phyloP scores from a whole-genome alignment of 2,797 vertebrate genomes.

The Fundulus diaphanus region DNA sequence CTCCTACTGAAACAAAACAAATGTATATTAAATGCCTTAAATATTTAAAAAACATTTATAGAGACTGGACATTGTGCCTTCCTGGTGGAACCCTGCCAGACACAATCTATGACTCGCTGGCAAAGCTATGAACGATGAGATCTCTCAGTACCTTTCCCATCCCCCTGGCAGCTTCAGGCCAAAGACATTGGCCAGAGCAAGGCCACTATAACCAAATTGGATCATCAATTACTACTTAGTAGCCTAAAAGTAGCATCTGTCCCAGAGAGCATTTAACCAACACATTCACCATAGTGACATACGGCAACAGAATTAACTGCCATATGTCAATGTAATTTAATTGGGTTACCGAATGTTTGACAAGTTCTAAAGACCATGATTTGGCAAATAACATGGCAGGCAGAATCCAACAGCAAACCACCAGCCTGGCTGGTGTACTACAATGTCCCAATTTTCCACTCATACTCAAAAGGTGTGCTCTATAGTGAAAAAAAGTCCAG shows the following conservation, averaged over 20 bases:
- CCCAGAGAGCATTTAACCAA: constrained; percentile 84
- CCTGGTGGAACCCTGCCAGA: constrained; percentile 47
- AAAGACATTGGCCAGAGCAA: constrained; percentile 73
- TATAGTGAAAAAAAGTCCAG: constrained; percentile 1
- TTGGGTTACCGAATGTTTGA: constrained; percentile 78
- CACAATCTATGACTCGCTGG: constrained; percentile 47
- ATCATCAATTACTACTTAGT: constrained; percentile 84
- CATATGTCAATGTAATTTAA: constrained; percentile 78
- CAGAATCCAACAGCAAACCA: constrained; percentile 60
- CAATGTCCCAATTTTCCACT: constrained; percentile 31
- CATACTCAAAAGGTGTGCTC: background rate
- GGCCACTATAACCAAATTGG: constrained; percentile 80
- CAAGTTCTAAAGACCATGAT: constrained; percentile 74
- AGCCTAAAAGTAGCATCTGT: constrained; percentile 84
- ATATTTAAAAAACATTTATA: constrained; percentile 9
- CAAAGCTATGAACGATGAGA: constrained; percentile 32
- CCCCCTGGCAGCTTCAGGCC: constrained; percentile 62
- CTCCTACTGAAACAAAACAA: background rate
- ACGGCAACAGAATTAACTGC: constrained; percentile 79
- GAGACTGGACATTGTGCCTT: constrained; percentile 38
- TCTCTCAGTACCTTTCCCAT: constrained; percentile 33
- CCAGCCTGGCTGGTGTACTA: constrained; percentile 57
- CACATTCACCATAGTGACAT: constrained; percentile 77
- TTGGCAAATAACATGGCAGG: constrained; percentile 67
- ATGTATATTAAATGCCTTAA: constrained; percentile 1